Base-by-base conservation (phyloP, 2,113 vertebrate genomes). In the Lepus americanus region DNA sequence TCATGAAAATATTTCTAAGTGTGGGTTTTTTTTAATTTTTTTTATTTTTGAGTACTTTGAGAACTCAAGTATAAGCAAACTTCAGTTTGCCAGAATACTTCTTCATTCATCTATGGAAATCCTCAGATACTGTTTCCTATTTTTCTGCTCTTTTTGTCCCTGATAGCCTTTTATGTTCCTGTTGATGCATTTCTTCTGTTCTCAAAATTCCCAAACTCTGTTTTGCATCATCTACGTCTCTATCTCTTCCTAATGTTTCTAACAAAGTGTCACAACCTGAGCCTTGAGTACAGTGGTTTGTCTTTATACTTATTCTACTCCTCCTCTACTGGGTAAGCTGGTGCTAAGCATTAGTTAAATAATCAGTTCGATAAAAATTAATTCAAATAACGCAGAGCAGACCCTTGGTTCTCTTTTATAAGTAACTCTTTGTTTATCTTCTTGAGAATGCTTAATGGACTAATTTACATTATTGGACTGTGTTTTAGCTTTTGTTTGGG, bases 321-420 rank as follows among this genome's bases (percentile, higher is more conserved):
- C 51, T n/a, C 33, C 33, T 25, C 3, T 53, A 12, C 39, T 11
- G 59, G 19, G 27, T 63, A 44, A 67, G 5, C 33, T 69, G 69
- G 55, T 91, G 9, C 6, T 69, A 19, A n/a, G 49, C 20, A 17
- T 31, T 80, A 85, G 29, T 33, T 61, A 77, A 73, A 61, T 92
- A 69, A 85, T 49, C 51, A 90, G 72, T 79, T 49, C n/a, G 31
- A 20, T 63, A 33, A 80, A 92, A 93, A 51, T 51, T 44, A 89
- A 69, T 25, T 7, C 8, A 23, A 69, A 14, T 11, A 49, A 69
- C 49, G 55, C 11, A 61, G 53, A 49, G 55, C 11, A 61, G 53
- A 49, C 20, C 25, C 36, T 53, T 94, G 61, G 11, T 31, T 94
- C 39, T 36, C n/a, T 51, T 91, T 72, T 80, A 36, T 80, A 84